These are phyloP conservation scores for Zoanthus solanderi DNA, from an alignment of 92 coral and sea anemone species.

Conservation along the genomic window DNA sequence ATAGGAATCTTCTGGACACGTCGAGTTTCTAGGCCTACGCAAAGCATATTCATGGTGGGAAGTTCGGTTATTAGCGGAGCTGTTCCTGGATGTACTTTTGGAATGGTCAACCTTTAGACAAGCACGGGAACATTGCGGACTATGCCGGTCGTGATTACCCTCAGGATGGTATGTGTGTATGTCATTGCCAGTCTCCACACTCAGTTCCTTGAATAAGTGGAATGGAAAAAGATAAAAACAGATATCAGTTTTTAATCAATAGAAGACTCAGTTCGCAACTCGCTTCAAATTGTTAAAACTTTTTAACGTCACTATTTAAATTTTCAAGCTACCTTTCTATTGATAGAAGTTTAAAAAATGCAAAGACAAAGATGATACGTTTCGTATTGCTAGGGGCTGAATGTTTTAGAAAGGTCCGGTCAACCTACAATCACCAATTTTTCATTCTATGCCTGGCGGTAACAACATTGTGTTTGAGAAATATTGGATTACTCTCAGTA, in stretches of 20 bases:
- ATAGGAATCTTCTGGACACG: slow-evolving; percentile 5
- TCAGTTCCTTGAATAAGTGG: slow-evolving; percentile 5
- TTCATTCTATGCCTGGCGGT: too few species aligned
- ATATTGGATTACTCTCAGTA: too few species aligned
- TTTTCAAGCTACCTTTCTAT: neutral
- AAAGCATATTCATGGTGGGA: slow-evolving; percentile 7
- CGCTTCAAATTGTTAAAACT: neutral
- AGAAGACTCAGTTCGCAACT: neutral
- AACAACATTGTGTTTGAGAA: too few species aligned
- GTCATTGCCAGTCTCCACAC: neutral
- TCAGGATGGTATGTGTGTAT: neutral
- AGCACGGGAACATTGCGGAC: slow-evolving; percentile 22
- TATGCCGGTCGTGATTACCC: slow-evolving; percentile 11
- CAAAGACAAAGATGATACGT: too few species aligned
- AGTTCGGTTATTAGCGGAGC: neutral
- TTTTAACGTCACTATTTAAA: neutral
- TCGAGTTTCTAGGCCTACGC: slow-evolving; percentile 12
- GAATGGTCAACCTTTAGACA: neutral
- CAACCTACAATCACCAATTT: too few species aligned
- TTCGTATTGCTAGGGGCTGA: too few species aligned
- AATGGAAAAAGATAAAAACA: neutral
- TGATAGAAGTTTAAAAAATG: too few species aligned
- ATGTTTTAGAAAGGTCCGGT: too few species aligned
- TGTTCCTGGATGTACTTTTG: slow-evolving; percentile 8
- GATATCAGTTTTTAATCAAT: neutral